Base-by-base conservation (phyloP, 2,888 invertebrate species). In the Stenichneumon culpator region DNA sequence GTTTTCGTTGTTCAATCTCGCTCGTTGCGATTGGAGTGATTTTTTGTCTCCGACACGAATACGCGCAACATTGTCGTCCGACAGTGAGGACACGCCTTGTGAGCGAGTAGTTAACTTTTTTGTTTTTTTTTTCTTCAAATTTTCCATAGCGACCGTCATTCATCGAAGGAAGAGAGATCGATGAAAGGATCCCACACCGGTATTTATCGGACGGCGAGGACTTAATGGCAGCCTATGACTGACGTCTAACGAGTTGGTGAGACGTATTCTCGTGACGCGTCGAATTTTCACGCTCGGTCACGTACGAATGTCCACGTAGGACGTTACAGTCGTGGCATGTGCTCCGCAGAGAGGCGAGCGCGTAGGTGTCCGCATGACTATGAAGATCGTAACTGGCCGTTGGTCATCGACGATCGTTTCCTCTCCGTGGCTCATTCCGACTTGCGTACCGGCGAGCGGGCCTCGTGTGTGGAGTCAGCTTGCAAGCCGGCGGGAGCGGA, bases 391-490 rank as follows among this genome's bases (percentile, higher is more conserved):
- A 28, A 32, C 28, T 28, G 60, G 60, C 60, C 60, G 60, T 47
- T 67, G 54, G 75, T 83, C 79, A 77, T 85, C 82, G 82, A 83
- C 77, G 60, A 86, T 73, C 68, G 77, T 80, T 82, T 82, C 82
- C 79, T 86, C 77, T 47, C 68, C 60, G 60, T 4, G 28, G 28
- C 28, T 63, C 60, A 63, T 63, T 32, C 60, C 60, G 60, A 73
- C 78, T 57, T 2, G 54, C 9, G 54, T 9, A 22, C 22, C 54
- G 54, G 19, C 11, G 22, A 54, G 11, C 3, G 11, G 50, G 75
- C 63, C 60, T 28, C 47, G 74, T 28, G 60, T 4, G 14, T 25
- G 14, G 57, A 25, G 57, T 57, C 22, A 57, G 22, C 57, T 25
- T 57, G 57, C 57, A 50, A 65, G 44, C 65, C 52, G 50, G 3